A percentile compares a stretch with the other conserved stretches of the same genome.
Conservation (phyloP, 2,888 invertebrate species). For the Epinotia ramella region DNA sequence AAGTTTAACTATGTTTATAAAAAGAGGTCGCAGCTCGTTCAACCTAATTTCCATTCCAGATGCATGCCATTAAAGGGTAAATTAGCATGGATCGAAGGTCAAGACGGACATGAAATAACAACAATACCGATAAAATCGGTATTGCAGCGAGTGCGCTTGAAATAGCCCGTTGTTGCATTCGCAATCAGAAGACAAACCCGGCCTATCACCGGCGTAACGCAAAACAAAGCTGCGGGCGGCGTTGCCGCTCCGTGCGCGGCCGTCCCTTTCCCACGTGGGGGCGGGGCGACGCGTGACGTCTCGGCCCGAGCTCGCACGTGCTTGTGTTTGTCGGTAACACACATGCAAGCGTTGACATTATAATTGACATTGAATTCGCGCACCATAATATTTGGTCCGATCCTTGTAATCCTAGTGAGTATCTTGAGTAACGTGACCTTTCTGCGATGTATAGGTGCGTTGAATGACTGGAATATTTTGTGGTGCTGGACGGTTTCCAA, state of each 20-base stretch:
- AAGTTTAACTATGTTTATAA: not conserved
- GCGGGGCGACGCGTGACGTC: conserved; percentile 78
- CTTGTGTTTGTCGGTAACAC: conserved; percentile 82
- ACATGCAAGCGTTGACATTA: conserved; percentile 70
- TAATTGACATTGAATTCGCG: conserved; percentile 66
- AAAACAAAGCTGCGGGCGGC: conserved; percentile 80
- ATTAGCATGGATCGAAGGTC: conserved; percentile 62
- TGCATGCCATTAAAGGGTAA: conserved; percentile 4
- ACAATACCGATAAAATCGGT: conserved; percentile 65
- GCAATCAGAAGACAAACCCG: conserved; percentile 81
- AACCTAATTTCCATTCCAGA: conserved; percentile 46
- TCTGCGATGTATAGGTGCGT: conserved; percentile 11
- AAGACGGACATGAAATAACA: conserved; percentile 64
- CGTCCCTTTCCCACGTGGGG: conserved; percentile 62
- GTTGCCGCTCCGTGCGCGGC: conserved; percentile 70
- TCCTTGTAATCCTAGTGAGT: conserved; percentile 22
- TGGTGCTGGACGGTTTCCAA: conserved; percentile 77
- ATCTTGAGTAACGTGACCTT: conserved; percentile 2
- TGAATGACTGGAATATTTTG: conserved; percentile 47
- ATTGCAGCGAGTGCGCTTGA: conserved; percentile 64
- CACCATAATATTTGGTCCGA: conserved; percentile 48
- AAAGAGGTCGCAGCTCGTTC: not conserved
- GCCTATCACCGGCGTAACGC: conserved; percentile 77
- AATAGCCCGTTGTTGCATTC: conserved; percentile 79
- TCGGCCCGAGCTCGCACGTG: conserved; percentile 77